phyloP scores from a whole-genome alignment of 2,888 invertebrate species.

The Lithophane leautieri region DNA sequence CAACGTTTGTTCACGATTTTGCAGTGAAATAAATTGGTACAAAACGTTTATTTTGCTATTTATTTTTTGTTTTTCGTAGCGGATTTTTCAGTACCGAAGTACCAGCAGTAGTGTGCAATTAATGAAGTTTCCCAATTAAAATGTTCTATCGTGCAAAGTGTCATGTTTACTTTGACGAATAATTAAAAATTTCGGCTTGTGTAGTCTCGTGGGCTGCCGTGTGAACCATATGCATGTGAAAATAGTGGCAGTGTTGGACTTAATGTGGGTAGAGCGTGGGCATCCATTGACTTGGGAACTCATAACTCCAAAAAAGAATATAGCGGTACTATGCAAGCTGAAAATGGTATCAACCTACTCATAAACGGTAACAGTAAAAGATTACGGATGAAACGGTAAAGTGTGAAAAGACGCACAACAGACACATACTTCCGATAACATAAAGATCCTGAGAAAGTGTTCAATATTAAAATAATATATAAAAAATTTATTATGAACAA shows the following conservation, averaged over 20 bases:
- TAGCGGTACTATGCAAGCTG: background rate
- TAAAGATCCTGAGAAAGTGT: background rate
- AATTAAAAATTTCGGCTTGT: slow-evolving; percentile 51
- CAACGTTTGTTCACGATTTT: background rate
- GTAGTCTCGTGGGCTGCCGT: slow-evolving; percentile 29
- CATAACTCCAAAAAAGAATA: slow-evolving; percentile 27
- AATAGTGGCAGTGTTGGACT: slow-evolving; percentile 31
- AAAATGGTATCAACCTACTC: background rate
- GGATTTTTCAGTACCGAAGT: background rate
- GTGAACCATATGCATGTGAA: slow-evolving; percentile 28
- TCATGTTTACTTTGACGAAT: slow-evolving; percentile 43
- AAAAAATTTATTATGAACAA: no score
- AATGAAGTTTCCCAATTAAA: slow-evolving; percentile 54
- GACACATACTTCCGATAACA: no score
- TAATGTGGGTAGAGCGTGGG: slow-evolving; percentile 60
- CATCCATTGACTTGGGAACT: slow-evolving; percentile 36
- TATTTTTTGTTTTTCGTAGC: background rate
- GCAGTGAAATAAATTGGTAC: background rate
- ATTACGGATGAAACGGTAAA: no score
- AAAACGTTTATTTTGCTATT: background rate
- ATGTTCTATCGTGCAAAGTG: slow-evolving; percentile 24
- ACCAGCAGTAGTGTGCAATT: slow-evolving; percentile 20
- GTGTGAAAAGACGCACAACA: background rate
- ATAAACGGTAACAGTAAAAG: background rate
- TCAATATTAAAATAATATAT: no score